These are phyloP conservation scores for Hybognathus amarus DNA, from an alignment of 2,797 vertebrate species.

Conservation along the genomic window DNA sequence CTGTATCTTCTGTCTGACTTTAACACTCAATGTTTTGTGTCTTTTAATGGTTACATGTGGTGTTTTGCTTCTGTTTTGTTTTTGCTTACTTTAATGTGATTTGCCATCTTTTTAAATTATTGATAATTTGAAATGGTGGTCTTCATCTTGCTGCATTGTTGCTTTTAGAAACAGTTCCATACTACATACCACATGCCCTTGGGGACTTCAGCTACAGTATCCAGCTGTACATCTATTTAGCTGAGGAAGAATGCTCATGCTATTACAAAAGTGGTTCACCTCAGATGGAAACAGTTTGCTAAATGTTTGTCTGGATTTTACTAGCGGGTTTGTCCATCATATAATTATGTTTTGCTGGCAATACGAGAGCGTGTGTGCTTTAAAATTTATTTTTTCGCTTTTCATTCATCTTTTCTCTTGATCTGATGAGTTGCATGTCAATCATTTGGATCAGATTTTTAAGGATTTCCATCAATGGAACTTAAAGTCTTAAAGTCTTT, in stretches of 20 bases:
- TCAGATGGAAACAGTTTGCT: conserved; percentile 33
- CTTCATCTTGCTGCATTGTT: conserved; percentile 8
- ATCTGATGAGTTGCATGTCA: conserved; percentile 28
- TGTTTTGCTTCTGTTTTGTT: conserved; percentile 22
- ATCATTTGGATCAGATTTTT: neutral
- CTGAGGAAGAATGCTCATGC: conserved; percentile 21
- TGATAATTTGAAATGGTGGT: conserved; percentile 14
- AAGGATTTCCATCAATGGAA: neutral
- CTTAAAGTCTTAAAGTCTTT: neutral
- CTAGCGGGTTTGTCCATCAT: neutral
- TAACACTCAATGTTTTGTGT: conserved; percentile 3
- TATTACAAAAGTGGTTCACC: conserved; percentile 45
- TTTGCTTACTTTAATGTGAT: neutral
- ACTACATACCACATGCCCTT: conserved; percentile 19
- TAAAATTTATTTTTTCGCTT: neutral
- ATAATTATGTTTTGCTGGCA: neutral
- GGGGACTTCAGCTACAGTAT: neutral
- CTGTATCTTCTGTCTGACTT: conserved; percentile 5
- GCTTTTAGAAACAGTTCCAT: conserved; percentile 12
- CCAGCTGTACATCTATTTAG: conserved; percentile 24
- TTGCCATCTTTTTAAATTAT: conserved; percentile 11
- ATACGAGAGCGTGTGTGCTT: neutral
- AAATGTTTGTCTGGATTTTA: conserved; percentile 20
- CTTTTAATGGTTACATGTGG: neutral
- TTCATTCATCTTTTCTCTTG: neutral